Evolutionary conservation across 2,797 vertebrate species (phyloP), one percentile per base, ranked within the genome.

Genomic region (Coregonus suidteri): DNA sequence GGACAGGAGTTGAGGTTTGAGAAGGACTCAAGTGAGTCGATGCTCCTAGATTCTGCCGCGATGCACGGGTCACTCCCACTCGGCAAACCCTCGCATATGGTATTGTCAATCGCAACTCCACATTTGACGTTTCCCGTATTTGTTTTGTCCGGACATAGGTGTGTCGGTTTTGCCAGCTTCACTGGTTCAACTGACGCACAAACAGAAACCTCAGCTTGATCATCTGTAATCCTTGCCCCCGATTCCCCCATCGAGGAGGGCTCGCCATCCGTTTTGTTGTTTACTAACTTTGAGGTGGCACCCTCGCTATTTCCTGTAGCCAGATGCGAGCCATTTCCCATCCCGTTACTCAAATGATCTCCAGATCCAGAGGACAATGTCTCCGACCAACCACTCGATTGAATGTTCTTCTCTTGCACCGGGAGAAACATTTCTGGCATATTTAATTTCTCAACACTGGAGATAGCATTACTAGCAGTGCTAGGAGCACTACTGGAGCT

Each of bases 1-100:
- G 97, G 96, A 77, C 96, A 97, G 41, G 97, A 98, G 90, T 96
- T 96, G 18, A 99, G 96, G 89, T 98, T 97, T 79, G 96, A 98
- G 93, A 98, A 99, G 54, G 97, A 98, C 88, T 98, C 97, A 34
- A 97, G 92, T 4, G 97, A 98, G 88, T 97, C 96, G 71, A 96
- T 88, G 91, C 96, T 97, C 20, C 93, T 93, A 75, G 96, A 96
- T 87, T 95, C 94, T 71, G 88, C 94, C 0, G 93, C 92, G 72
- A 93, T 91, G 90, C 96, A 96, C 72, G 90, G 93, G 66, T 95
- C 94, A 78, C 93, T 94, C 88, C 92, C 91, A 82, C 94, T 95
- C 76, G 89, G 90, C 77, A 89, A 82, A 79, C 91, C 90, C 83
- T 88, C 93, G 34, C 90, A 91, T 69, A 85, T 87, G 73, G 87